Percentiles rank a stretch among this genome's conserved stretches.
Conservation (phyloP, 1,140 invertebrate species). For the Cydia splendana region DNA sequence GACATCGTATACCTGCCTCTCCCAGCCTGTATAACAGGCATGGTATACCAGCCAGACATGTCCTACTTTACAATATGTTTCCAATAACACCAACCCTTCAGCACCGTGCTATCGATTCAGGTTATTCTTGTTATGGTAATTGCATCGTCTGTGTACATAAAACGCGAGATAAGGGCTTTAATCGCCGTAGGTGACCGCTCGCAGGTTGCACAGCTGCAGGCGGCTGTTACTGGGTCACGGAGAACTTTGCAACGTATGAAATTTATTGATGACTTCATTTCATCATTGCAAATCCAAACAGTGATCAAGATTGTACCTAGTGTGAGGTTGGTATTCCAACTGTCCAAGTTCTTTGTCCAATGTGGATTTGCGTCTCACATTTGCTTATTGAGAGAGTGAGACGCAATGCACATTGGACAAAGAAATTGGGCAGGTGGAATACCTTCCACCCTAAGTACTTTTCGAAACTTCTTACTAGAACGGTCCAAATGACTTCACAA, state of each 20-base stretch:
- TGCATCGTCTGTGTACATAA: slow-evolving; percentile 32
- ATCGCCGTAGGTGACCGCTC: slow-evolving; percentile 26
- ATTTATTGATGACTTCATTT: slow-evolving; percentile 22
- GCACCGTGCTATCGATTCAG: slow-evolving; percentile 10
- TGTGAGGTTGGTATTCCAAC: not conserved
- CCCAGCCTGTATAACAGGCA: not conserved
- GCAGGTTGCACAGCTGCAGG: slow-evolving; percentile 27
- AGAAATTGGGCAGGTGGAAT: no score
- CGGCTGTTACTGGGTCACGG: slow-evolving; percentile 55
- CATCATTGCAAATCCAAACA: not conserved
- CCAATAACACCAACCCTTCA: slow-evolving; percentile 7
- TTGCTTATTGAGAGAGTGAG: no score
- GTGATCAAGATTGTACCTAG: not conserved
- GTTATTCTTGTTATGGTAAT: slow-evolving; percentile 39
- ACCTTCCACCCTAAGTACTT: not conserved
- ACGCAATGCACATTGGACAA: no score
- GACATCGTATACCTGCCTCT: no score
- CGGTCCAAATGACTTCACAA: no score
- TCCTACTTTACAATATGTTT: not conserved
- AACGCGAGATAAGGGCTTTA: slow-evolving; percentile 15
- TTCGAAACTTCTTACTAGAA: not conserved
- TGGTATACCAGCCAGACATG: not conserved
- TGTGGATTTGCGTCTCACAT: no score
- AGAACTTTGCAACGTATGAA: slow-evolving; percentile 46
- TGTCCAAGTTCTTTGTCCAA: no score